Evolutionary conservation across 2,113 vertebrate genomes (phyloP), one percentile per base, ranked within the genome.

Genomic region (Marmota monax): DNA sequence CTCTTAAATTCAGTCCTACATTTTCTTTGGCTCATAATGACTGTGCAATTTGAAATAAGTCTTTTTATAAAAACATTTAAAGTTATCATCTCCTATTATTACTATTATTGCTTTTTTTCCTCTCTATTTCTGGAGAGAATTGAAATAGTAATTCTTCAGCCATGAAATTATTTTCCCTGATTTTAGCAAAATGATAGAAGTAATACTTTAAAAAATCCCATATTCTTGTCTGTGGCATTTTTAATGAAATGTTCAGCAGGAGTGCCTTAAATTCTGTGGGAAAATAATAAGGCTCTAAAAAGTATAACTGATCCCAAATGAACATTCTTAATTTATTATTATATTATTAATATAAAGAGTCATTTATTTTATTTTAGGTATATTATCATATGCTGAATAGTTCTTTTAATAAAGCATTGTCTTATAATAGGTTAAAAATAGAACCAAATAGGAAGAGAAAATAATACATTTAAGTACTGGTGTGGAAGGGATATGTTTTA

Each of bases 151-250:
- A 83, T 94, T 85, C 45, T 63, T 34, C 34, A 91, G 56, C 25
- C 8, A 82, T 37, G 85, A 88, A 95, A 76, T 58, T 87, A 87
- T 56, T 92, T 94, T 94, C 82, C 92, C 53, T 73, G 22, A 87
- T 84, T 94, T 95, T 95, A 83, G 18, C 91, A 88, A 91, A 72
- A 58, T 72, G 37, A 72, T 92, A 56, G 37, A 89, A 91, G 48
- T 85, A 85, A 86, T 82, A 61, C 48, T 86, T 88, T 56, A 48
- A 76, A 45, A 93, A 87, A 69, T 63, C 34, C 70, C 22, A 18
- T 48, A 84, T 69, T 94, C 48, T 84, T 90, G 6, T 79, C 67
- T 84, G 14, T 42, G 27, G 2, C 14, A 89, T 67, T 97, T 97
- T 97, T n/a, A 96, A 67, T 72, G n/a, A 92, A 95, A 88, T 85